Evolutionary conservation across 2,113 vertebrate species (phyloP), one percentile per base, ranked within the genome.

Genomic region (Corydoras sp.): DNA sequence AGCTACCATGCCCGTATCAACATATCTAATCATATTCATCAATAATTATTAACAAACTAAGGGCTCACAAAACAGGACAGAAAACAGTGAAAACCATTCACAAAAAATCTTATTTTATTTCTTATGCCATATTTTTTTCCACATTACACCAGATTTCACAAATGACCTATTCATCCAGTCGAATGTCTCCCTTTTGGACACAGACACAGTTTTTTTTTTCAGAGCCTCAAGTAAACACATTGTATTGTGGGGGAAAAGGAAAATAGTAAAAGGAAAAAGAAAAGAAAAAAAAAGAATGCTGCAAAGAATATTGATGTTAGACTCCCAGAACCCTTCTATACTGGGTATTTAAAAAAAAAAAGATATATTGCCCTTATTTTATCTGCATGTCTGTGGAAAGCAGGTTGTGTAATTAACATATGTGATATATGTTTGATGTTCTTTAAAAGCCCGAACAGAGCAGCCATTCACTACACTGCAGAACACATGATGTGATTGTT

Each of bases 71-170:
- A 24, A 24, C 18, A 24, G 18, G 18, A 24, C 18, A 24, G 18
- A 24, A 24, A 43, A 43, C 7, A 43, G 7, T 43, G 4, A 43
- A 43, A 43, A 43, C 35, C 18, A 24, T 24, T 24, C 18, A 24
- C 18, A 24, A 24, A 24, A 24, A 24, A 24, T 13, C 2, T 72
- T 79, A 73, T 81, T 78, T 76, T 81, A 81, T 43, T 55, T 3
- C 43, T 50, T 64, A 32, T 1, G 62, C 49, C 55, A 18, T 72
- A 43, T 62, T 53, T 59, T 76, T 79, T 74, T 77, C 80, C 81
- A 80, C 78, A 79, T 61, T 79, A 85, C 76, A 83, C 76, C 70
- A 81, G 75, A 85, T 87, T 87, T 84, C 81, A 85, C 85, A 65
- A 80, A 60, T 14, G 4, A 0, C 50, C 78, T 77, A 56, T 11